These are phyloP conservation scores for Callaeas wilsoni DNA, from an alignment of 2,113 vertebrate species.

Conservation along the genomic window DNA sequence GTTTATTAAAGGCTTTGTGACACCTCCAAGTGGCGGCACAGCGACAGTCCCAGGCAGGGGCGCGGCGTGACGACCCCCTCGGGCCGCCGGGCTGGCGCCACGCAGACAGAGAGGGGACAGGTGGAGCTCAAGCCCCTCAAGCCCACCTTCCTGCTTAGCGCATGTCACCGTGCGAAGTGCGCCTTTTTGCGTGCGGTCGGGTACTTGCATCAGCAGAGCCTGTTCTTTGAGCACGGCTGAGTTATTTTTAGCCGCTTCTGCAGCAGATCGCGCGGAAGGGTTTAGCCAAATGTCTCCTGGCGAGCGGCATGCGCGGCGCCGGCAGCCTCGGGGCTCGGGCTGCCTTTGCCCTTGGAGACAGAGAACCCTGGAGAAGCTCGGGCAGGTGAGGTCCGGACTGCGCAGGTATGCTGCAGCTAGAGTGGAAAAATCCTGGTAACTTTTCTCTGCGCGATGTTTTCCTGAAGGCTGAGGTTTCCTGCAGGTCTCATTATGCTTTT, in stretches of 20 bases:
- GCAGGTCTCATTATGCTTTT: not conserved
- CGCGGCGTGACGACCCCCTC: fast-evolving
- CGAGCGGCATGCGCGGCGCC: not conserved
- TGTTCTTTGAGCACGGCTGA: not conserved
- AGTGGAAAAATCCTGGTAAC: not conserved
- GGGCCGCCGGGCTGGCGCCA: fast-evolving
- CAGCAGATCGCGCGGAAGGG: not conserved
- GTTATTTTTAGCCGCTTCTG: constrained; percentile 36
- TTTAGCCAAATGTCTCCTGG: constrained; percentile 9
- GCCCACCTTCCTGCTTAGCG: not conserved
- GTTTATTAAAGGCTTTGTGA: constrained; percentile 15
- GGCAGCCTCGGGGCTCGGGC: not conserved
- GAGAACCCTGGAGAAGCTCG: fast-evolving
- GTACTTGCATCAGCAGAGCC: not conserved
- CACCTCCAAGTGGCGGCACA: not conserved
- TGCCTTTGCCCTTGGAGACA: not conserved
- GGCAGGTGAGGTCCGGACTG: not conserved
- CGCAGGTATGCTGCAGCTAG: fast-evolving
- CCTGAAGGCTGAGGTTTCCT: not conserved
- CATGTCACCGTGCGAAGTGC: not conserved
- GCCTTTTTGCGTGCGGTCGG: not conserved
- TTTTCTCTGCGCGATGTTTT: not conserved
- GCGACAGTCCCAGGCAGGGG: not conserved
- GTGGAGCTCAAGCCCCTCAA: not conserved
- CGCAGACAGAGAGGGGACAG: not conserved